Evolutionary conservation across 2,888 invertebrate genomes (phyloP).

Genomic region (Zootermopsis nevadensis): DNA sequence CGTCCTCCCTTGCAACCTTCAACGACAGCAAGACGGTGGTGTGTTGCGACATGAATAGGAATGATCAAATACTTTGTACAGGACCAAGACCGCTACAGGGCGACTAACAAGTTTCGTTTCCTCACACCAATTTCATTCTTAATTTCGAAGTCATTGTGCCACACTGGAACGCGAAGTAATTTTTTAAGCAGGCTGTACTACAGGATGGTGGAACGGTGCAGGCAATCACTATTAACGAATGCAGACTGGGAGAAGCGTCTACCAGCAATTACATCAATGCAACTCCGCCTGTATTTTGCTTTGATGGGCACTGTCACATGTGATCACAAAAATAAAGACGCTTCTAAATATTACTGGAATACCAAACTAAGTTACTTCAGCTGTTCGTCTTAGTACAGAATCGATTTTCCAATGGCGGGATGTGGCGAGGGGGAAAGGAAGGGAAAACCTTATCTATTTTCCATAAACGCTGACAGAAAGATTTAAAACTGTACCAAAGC

Average conservation of each 20-base stretch:
- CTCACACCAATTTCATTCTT: neutral
- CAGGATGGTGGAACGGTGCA: neutral
- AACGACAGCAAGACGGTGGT: neutral
- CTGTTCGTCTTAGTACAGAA: neutral
- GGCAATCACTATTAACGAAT: neutral
- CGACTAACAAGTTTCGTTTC: neutral
- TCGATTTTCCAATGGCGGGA: neutral
- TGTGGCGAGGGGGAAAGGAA: neutral
- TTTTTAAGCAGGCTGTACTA: neutral
- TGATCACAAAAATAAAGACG: neutral
- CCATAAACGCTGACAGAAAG: neutral
- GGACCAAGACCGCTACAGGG: neutral
- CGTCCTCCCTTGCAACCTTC: neutral
- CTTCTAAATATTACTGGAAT: neutral
- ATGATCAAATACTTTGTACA: neutral
- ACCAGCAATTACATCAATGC: neutral
- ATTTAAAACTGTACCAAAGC: too few species aligned
- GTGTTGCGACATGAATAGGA: neutral
- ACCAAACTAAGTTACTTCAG: neutral
- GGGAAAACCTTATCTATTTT: neutral
- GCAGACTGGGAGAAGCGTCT: neutral
- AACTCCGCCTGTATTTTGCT: neutral
- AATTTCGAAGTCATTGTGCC: neutral
- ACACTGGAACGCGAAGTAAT: neutral
- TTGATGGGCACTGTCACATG: neutral